Conservation (phyloP, 1,140 invertebrate genomes). For the Trachymyrmex cornetzi region DNA sequence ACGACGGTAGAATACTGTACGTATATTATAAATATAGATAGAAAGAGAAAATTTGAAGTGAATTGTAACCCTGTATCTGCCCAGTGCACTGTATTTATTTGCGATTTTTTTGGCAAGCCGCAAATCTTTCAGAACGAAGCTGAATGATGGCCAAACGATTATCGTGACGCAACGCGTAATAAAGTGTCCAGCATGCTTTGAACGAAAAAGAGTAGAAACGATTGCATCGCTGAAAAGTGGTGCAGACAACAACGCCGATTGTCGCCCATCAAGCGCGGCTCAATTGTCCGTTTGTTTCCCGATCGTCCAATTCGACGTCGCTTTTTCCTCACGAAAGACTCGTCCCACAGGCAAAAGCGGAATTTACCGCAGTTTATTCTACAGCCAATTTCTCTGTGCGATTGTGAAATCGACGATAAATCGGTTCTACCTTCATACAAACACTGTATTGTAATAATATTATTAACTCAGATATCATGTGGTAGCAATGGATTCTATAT, state of each 20-base stretch:
- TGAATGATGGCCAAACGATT: constrained; percentile 38
- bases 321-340: constrained; percentile 52
- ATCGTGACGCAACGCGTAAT: constrained; percentile 48
- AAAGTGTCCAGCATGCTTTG: constrained; percentile 29
- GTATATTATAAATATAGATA: neutral
- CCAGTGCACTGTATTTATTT: neutral
- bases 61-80: constrained; percentile 16
- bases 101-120: neutral
- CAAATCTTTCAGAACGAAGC: constrained; percentile 10
- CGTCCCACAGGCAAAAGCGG: constrained; percentile 52
- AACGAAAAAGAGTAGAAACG: constrained; percentile 42
- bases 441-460: constrained; percentile 12
- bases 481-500: neutral
- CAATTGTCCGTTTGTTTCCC: constrained; percentile 66
- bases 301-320: constrained; percentile 61
- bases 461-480: constrained; percentile 19
- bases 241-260: constrained; percentile 61
- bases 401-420: constrained; percentile 38
- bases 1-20: neutral
- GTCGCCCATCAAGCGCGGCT: constrained; percentile 65
- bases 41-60: neutral
- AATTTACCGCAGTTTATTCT: constrained; percentile 45
- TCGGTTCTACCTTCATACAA: constrained; percentile 16
- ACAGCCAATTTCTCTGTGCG: constrained; percentile 20
- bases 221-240: constrained; percentile 53